Evolutionary conservation across 92 coral and sea anemone species (phyloP), one percentile per base, ranked within the genome.

Genomic region (Porites lobata): DNA sequence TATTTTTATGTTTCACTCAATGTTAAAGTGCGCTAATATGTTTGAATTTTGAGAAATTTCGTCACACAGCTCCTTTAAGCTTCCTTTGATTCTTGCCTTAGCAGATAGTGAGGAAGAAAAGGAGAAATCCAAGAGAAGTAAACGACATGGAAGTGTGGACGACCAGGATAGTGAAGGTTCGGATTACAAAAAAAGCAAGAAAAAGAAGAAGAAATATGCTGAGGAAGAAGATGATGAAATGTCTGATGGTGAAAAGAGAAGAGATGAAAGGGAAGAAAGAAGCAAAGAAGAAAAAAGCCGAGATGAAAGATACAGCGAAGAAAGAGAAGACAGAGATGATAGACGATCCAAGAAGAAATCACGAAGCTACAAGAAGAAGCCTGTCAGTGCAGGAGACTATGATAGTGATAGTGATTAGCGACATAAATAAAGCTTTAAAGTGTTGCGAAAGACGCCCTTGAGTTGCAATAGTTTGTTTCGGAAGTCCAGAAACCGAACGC

Each of bases 351-450:
- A 91, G 94, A 98, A 96, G 65, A 98, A 94, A 85, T 88, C 90
- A 21, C 91, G 99, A 64, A 94, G 98, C 70, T 98, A 98, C 86
- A 98, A 98, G 87, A 98, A 96, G 88, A 98, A 98, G 58, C 98
- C 99, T 4, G 94, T 98, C 22, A 96, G 98, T 87, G 99, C 99
- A 59, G 96, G 91, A 9, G 96, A 98, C 79, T 95, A 95, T 75
- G 96, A 94, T 24, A 92, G 96, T 61, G 96, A 86, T 77, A 98
- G 98, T 87, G 94, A 98, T 85, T 96, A 72, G 78, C 29, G 5
- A 38, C 51, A 11, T 13, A 0, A 20, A 4, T 56, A 10, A 56
- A 56, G 15, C 61, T 56, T 56, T 54, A 9, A 56, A 56, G 61
- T 14, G 0, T 38, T 38, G 47, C 47, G 47, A 38, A 38, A 38